Conservation (phyloP, 2,888 invertebrate genomes). For the Diploptera punctata region DNA sequence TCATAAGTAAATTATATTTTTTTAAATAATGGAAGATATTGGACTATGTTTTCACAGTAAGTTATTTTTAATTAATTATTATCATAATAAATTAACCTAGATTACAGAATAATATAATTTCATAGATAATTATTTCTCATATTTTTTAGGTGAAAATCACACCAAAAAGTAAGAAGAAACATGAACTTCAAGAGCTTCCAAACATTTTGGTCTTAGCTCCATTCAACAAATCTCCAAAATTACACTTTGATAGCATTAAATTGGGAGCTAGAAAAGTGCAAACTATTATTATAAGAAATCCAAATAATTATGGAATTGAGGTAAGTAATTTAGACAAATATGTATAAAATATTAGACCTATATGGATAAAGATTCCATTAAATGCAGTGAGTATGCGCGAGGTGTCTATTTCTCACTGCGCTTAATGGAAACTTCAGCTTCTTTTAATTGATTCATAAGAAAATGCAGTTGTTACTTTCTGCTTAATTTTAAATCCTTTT, state of each 20-base stretch:
- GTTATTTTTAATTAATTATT: neutral
- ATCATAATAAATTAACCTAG: neutral
- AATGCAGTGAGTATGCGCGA: neutral
- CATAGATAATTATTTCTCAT: neutral
- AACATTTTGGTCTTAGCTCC: neutral
- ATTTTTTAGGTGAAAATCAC: slow-evolving; percentile 4
- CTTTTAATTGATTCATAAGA: no score
- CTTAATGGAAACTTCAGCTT: no score
- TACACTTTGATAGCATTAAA: neutral
- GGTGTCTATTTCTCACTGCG: neutral
- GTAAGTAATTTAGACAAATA: neutral
- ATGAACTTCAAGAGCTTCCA: neutral
- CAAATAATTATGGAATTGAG: neutral
- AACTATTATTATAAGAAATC: neutral
- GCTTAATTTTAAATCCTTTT: no score
- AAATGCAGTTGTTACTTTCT: no score
- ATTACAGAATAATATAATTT: neutral
- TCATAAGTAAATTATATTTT: no score
- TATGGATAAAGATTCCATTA: no score
- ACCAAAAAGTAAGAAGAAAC: neutral
- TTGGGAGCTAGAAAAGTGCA: neutral
- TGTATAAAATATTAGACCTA: no score
- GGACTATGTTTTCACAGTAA: neutral
- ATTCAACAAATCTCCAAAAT: neutral
- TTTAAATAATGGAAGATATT: neutral